Conservation (phyloP, 2,888 invertebrate genomes). For the Drosophila atroscutellata region DNA sequence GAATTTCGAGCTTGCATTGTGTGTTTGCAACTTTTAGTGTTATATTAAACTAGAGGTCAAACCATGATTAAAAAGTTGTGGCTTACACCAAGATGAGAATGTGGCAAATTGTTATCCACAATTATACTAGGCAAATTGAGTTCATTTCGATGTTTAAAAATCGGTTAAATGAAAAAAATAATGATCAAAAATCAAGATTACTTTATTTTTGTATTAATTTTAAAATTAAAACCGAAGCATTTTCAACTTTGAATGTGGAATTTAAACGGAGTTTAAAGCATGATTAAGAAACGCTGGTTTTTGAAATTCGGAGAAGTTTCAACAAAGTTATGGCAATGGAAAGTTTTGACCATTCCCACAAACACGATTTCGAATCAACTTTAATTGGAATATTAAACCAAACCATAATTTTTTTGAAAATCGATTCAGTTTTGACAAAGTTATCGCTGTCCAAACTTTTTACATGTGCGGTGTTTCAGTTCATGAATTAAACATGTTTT, state of each 20-base stretch:
- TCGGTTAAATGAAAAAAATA: no score
- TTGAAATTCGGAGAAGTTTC: not conserved
- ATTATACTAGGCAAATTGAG: not conserved
- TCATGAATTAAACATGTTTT: no score
- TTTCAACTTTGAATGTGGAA: accelerated
- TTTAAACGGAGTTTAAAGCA: not conserved
- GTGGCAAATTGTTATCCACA: accelerated
- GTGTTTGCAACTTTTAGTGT: not conserved
- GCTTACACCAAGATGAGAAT: not conserved
- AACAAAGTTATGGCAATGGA: accelerated
- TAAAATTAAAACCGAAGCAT: no score
- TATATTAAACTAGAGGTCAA: not conserved
- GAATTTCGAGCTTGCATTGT: not conserved
- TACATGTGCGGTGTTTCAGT: not conserved
- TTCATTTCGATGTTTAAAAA: no score
- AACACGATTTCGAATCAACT: not conserved
- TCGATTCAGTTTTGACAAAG: not conserved
- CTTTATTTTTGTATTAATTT: not conserved
- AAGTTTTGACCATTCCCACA: not conserved
- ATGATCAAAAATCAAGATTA: not conserved
- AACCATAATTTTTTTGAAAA: not conserved
- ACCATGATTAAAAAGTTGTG: not conserved
- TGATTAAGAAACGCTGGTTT: not conserved
- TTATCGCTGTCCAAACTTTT: not conserved
- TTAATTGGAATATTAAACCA: not conserved